Conservation (phyloP, 1,140 invertebrate species). For the Heliconius eleuchia region DNA sequence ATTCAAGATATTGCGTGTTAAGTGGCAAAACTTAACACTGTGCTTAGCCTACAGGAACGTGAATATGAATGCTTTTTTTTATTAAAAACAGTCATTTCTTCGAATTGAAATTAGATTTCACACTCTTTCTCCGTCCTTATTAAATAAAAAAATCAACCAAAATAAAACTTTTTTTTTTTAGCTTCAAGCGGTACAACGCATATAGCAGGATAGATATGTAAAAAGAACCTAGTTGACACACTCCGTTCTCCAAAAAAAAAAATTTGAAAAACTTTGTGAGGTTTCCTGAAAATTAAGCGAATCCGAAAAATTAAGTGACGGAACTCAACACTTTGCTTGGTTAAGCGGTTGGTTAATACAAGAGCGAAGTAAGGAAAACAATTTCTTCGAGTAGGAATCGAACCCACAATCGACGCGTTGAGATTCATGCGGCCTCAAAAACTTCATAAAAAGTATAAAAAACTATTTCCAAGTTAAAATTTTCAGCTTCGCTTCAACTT, state of each 20-base stretch:
- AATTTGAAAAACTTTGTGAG: background rate
- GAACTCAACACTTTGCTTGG: background rate
- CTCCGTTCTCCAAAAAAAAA: background rate
- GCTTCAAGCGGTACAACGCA: background rate
- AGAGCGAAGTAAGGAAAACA: background rate
- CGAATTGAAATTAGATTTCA: too few relatives aligned
- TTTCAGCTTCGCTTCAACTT: conserved; percentile 4
- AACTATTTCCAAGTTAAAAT: background rate
- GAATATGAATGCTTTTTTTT: too few relatives aligned
- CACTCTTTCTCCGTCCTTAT: too few relatives aligned
- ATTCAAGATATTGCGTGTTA: too few relatives aligned
- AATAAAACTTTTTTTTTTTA: background rate
- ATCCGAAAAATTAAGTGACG: background rate
- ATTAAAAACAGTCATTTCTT: too few relatives aligned
- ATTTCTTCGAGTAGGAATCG: background rate
- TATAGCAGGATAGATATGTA: background rate
- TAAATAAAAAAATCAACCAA: too few relatives aligned
- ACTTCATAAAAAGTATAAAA: background rate
- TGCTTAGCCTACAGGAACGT: too few relatives aligned
- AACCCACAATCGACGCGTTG: too few relatives aligned
- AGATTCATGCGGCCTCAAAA: background rate
- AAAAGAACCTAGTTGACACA: background rate
- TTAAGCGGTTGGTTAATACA: background rate
- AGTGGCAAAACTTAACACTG: too few relatives aligned
- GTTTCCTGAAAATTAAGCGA: background rate